A percentile compares a stretch with the other conserved stretches of the same genome.
Evolutionary conservation across 2,797 vertebrate genomes (phyloP).

Genomic region (Pantherophis alleghaniensis): DNA sequence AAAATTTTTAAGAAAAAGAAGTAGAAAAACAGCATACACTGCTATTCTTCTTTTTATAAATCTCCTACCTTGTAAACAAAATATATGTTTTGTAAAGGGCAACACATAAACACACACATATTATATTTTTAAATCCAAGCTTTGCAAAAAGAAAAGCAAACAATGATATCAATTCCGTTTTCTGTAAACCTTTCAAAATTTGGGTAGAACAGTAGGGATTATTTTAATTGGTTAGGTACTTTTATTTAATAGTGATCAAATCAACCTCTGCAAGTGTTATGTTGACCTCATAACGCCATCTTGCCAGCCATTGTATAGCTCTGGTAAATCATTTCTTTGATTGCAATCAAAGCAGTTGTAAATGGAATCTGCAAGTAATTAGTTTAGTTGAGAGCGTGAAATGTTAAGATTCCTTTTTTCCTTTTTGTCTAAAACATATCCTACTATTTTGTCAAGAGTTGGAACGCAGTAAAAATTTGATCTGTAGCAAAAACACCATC

Average conservation of each 20-base stretch:
- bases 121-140: background rate
- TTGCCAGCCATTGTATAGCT: constrained; percentile 1
- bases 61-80: background rate
- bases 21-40: background rate
- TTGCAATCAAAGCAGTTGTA: constrained; percentile 24
- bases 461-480: constrained; percentile 47
- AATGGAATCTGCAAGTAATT: constrained; percentile 12
- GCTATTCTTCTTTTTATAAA: background rate
- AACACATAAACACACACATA: background rate
- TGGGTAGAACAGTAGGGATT: background rate
- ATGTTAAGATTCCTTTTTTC: background rate
- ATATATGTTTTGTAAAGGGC: background rate
- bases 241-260: constrained; percentile 7
- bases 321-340: constrained; percentile 18
- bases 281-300: constrained; percentile 30
- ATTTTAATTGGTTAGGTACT: background rate
- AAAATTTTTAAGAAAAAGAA: background rate
- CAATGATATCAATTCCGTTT: background rate
- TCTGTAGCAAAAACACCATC: constrained; percentile 49
- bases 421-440: constrained; percentile 28
- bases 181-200: background rate
- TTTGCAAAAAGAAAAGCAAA: background rate
- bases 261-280: constrained; percentile 6
- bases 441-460: constrained; percentile 34
- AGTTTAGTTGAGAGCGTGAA: constrained; percentile 3